These are phyloP conservation scores for Protaetia brevitarsis DNA, from an alignment of 1,140 invertebrate species.

Conservation along the genomic window DNA sequence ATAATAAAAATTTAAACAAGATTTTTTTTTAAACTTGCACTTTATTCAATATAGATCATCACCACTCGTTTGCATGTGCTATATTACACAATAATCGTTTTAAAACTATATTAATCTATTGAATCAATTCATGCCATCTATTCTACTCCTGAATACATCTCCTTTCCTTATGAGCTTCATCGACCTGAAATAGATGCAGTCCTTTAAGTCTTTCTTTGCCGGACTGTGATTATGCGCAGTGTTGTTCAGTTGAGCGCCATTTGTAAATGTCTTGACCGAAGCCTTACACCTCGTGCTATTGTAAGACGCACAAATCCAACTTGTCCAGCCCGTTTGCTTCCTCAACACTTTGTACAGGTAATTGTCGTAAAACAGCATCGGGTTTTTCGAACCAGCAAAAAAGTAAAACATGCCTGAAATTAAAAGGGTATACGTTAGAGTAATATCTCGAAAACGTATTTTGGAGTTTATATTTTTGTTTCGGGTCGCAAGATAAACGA, in stretches of 20 bases:
- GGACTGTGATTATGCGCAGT: background rate
- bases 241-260: constrained; percentile 15
- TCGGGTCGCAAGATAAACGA: too few relatives aligned
- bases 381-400: background rate
- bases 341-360: constrained; percentile 39
- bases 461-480: background rate
- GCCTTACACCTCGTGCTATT: constrained; percentile 38
- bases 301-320: constrained; percentile 42
- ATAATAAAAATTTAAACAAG: too few relatives aligned
- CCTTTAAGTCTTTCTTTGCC: background rate
- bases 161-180: background rate
- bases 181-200: background rate
- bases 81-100: too few relatives aligned
- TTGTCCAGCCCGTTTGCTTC: constrained; percentile 32
- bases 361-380: constrained; percentile 32
- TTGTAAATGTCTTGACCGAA: constrained; percentile 31
- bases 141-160: too few relatives aligned
- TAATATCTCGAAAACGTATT: too few relatives aligned
- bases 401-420: constrained; percentile 7
- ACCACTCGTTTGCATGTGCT: too few relatives aligned
- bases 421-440: too few relatives aligned
- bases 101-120: too few relatives aligned
- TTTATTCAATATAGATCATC: too few relatives aligned
- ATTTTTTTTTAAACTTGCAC: too few relatives aligned
- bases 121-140: too few relatives aligned